A percentile compares a stretch with the other conserved stretches of the same genome.
Conservation (phyloP, 1,140 invertebrate species). For the Zaprionus camerounensis region DNA sequence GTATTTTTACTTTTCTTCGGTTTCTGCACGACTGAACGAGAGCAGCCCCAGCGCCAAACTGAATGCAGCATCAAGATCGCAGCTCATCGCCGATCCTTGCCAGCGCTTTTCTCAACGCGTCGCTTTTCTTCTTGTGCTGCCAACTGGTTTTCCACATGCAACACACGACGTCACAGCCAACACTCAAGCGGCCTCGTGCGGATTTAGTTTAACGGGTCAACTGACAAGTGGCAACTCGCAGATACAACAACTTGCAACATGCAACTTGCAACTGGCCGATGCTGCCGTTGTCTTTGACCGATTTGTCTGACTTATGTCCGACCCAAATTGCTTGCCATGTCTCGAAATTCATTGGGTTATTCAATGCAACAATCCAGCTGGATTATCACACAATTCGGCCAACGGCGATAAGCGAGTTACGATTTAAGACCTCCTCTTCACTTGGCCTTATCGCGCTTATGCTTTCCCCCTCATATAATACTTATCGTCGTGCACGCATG, state of each 20-base stretch:
- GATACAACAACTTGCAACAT: no score
- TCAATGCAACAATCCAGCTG: slow-evolving; percentile 29
- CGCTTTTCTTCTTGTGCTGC: slow-evolving; percentile 46
- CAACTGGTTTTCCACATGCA: slow-evolving; percentile 64
- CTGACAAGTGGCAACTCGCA: slow-evolving; percentile 1
- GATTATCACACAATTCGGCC: slow-evolving; percentile 32
- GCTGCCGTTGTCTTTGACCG: slow-evolving; percentile 13
- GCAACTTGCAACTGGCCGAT: not conserved
- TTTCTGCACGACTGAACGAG: slow-evolving; percentile 69
- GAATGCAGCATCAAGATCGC: slow-evolving; percentile 54
- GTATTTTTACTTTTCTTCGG: slow-evolving; percentile 11
- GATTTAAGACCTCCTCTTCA: slow-evolving; percentile 13
- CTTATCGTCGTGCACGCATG: not conserved
- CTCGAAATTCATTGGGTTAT: slow-evolving; percentile 17
- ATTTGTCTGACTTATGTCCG: slow-evolving; percentile 53
- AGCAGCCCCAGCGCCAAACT: slow-evolving; percentile 70
- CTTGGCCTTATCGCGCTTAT: slow-evolving; percentile 17
- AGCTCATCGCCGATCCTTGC: slow-evolving; percentile 51
- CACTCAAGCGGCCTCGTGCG: slow-evolving; percentile 13
- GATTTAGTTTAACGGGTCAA: slow-evolving; percentile 77
- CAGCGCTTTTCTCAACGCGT: slow-evolving; percentile 19
- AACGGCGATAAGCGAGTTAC: not conserved
- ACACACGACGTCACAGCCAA: slow-evolving; percentile 31
- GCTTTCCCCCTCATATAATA: not conserved
- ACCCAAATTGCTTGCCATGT: slow-evolving; percentile 25